Conservation (phyloP, 2,113 vertebrate genomes). For the Propithecus coquereli region DNA sequence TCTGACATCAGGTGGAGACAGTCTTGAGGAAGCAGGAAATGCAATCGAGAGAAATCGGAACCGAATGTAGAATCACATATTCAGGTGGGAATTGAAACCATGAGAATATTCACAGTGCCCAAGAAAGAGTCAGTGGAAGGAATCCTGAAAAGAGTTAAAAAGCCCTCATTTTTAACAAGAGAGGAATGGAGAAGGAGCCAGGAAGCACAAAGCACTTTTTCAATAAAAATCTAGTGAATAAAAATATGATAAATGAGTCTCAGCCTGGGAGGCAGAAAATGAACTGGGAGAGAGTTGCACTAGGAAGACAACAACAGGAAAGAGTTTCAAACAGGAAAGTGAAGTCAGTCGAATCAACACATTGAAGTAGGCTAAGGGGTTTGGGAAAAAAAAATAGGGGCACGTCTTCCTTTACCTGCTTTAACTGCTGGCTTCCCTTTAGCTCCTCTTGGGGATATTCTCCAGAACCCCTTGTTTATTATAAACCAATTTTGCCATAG, state of each 20-base stretch:
- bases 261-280: not conserved
- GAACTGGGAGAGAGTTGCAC: not conserved
- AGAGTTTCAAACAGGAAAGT: not conserved
- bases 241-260: slow-evolving; percentile 20
- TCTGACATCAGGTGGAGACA: not conserved
- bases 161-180: not conserved
- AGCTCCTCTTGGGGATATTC: not conserved
- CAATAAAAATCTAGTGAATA: slow-evolving; percentile 12
- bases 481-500: not conserved
- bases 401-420: not conserved
- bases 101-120: not conserved
- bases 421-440: not conserved
- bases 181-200: not conserved
- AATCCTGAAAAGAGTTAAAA: not conserved
- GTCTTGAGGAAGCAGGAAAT: not conserved
- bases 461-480: not conserved
- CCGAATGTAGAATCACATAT: not conserved
- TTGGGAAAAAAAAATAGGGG: fast-evolving
- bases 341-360: not conserved
- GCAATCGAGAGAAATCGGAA: not conserved
- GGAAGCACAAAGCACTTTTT: not conserved
- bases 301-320: not conserved
- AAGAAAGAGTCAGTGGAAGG: not conserved
- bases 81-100: not conserved
- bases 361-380: not conserved